Conservation (phyloP, 2,888 invertebrate species). For the Yponomeuta evonymella region DNA sequence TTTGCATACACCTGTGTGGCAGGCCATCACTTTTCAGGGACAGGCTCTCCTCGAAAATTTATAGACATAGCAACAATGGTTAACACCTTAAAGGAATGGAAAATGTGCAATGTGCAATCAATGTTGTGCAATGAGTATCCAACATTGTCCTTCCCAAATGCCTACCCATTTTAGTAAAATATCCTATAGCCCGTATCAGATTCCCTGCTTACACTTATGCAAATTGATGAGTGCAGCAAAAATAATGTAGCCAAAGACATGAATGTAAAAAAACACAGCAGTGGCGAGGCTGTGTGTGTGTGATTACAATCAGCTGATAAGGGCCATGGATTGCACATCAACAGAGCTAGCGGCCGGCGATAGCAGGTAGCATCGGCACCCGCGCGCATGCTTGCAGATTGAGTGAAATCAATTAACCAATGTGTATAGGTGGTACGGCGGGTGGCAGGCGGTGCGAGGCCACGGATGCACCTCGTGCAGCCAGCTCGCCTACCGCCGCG, state of each 20-base stretch:
- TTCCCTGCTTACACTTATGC: not conserved
- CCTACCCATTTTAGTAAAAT: not conserved
- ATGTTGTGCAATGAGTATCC: not conserved
- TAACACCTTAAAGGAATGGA: no score
- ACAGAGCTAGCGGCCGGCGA: not conserved
- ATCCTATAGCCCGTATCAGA: not conserved
- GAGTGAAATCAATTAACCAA: slow-evolving; percentile 56
- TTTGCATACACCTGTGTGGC: no score
- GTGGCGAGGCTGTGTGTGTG: slow-evolving; percentile 22
- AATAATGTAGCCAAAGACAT: not conserved
- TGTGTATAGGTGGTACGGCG: slow-evolving; percentile 18
- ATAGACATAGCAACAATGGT: no score
- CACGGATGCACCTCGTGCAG: slow-evolving; percentile 8
- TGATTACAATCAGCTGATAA: slow-evolving; percentile 69
- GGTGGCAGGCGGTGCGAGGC: slow-evolving; percentile 4
- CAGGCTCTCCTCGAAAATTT: no score
- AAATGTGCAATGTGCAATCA: not conserved
- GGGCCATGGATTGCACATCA: slow-evolving; percentile 26
- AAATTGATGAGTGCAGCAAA: not conserved
- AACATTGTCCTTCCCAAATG: not conserved
- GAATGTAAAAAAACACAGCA: not conserved
- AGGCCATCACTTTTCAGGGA: no score
- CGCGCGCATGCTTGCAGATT: slow-evolving; percentile 56
- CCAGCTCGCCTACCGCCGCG: not conserved
- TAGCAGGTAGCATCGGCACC: slow-evolving; percentile 28